A percentile compares a stretch with the other conserved stretches of the same genome.
phyloP scores from a whole-genome alignment of 2,113 vertebrate species.

The Pardalotus punctatus region DNA sequence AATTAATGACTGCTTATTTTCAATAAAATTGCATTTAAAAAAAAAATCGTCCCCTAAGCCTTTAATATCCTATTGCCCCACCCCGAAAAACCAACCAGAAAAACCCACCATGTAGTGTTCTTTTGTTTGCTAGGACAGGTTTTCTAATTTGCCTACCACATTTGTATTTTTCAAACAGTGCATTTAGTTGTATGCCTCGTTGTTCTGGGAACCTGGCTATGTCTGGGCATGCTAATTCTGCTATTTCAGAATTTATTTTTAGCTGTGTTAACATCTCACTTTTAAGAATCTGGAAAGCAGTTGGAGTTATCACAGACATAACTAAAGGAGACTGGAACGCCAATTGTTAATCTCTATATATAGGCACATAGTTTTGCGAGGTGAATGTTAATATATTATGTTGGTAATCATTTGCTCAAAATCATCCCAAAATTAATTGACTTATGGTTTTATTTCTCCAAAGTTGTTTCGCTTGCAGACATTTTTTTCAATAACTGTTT shows the following conservation, averaged over 20 bases:
- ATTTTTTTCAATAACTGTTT: not conserved
- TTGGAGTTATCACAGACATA: not conserved
- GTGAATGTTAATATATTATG: not conserved
- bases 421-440: not conserved
- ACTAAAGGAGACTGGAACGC: not conserved
- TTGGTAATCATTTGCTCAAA: not conserved
- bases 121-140: not conserved
- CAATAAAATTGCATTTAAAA: not conserved
- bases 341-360: not conserved
- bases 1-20: not conserved
- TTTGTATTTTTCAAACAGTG: not conserved
- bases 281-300: not conserved
- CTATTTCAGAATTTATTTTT: slow-evolving; percentile 3
- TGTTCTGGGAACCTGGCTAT: not conserved
- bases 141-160: not conserved
- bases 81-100: not conserved
- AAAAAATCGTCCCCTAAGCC: not conserved
- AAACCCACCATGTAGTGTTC: not conserved
- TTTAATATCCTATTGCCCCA: not conserved
- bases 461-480: not conserved
- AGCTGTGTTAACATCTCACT: not conserved
- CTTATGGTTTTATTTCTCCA: not conserved
- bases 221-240: not conserved
- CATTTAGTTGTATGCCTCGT: not conserved
- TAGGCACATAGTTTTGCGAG: not conserved